Evolutionary conservation across 2,113 vertebrate genomes (phyloP).

Genomic region (Fulica atra): DNA sequence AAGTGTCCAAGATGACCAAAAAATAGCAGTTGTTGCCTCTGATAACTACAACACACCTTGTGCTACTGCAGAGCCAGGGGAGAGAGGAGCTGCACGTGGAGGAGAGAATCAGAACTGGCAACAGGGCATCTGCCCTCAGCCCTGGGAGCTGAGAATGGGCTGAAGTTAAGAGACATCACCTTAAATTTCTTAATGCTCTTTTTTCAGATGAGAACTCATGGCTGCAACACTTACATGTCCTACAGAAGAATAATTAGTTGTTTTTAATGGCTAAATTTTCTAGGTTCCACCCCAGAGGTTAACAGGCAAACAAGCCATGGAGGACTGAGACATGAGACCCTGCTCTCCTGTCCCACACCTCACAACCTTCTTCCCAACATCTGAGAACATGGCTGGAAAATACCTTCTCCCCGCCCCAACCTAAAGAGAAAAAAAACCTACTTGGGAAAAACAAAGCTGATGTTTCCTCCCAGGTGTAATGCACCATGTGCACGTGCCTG

Average conservation of each 20-base stretch:
- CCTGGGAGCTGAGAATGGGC: accelerated
- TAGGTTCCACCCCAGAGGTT: not conserved
- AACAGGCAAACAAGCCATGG: not conserved
- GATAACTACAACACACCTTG: not conserved
- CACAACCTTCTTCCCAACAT: not conserved
- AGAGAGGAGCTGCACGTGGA: accelerated
- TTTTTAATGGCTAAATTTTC: not conserved
- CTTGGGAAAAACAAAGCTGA: not conserved
- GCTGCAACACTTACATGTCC: not conserved
- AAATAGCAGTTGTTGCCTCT: not conserved
- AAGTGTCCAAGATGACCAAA: not conserved
- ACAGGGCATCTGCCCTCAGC: accelerated
- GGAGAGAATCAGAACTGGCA: not conserved
- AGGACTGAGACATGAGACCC: not conserved
- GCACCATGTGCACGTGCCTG: accelerated
- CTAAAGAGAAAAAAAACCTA: not conserved
- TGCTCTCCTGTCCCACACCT: not conserved
- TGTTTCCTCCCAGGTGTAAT: not conserved
- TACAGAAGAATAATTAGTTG: not conserved
- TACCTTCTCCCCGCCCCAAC: not conserved
- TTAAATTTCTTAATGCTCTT: not conserved
- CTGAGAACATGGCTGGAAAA: not conserved
- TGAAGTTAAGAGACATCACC: not conserved
- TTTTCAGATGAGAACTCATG: not conserved
- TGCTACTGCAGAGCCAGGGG: not conserved